Conservation (phyloP, 2,888 invertebrate species). For the Pherbina coryleti region DNA sequence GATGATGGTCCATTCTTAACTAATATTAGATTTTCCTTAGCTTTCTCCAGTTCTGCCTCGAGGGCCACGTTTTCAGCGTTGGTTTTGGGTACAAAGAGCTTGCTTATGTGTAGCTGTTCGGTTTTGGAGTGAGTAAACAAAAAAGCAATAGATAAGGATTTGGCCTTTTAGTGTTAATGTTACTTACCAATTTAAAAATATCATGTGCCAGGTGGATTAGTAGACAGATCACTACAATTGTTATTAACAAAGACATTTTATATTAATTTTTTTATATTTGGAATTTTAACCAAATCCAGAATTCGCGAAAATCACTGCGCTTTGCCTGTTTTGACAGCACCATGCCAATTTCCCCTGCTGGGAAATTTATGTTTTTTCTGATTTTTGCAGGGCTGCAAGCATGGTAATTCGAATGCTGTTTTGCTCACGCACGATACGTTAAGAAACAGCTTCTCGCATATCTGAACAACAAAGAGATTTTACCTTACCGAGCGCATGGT, state of each 20-base stretch:
- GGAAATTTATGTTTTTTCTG: background rate
- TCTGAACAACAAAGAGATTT: too few species aligned
- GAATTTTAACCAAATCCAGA: background rate
- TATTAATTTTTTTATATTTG: conserved; percentile 19
- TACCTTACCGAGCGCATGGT: too few species aligned
- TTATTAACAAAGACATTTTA: conserved; percentile 52
- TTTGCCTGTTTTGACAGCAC: background rate
- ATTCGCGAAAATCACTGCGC: background rate
- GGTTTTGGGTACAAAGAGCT: conserved; percentile 35
- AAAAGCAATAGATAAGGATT: too few species aligned
- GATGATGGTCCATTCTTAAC: conserved; percentile 51
- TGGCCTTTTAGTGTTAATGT: background rate
- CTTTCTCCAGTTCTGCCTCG: conserved; percentile 50
- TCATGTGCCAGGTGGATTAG: conserved; percentile 51
- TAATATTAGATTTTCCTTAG: conserved; percentile 53
- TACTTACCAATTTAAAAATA: conserved; percentile 55
- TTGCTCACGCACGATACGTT: background rate
- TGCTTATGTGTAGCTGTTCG: conserved; percentile 46
- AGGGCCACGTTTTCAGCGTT: conserved; percentile 33
- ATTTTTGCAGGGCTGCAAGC: background rate
- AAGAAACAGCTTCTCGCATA: too few species aligned
- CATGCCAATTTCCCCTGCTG: background rate
- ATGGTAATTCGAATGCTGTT: background rate
- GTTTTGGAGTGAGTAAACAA: background rate
- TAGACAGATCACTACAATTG: conserved; percentile 53